Conservation (phyloP, 2,113 vertebrate species). For the Callipepla squamata region DNA sequence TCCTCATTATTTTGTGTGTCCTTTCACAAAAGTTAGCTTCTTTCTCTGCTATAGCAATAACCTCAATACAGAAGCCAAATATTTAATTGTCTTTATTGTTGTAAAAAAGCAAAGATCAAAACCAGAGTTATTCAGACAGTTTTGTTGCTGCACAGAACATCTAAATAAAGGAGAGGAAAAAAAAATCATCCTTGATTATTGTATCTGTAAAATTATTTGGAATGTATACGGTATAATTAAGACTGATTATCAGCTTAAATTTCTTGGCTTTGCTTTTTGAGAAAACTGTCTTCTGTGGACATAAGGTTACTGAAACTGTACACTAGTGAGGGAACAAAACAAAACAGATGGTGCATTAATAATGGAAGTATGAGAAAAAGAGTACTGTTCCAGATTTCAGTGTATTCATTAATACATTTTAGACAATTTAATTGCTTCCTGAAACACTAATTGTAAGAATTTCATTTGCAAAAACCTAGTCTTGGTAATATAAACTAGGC, state of each 20-base stretch:
- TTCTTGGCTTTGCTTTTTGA: constrained; percentile 69
- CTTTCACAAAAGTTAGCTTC: neutral
- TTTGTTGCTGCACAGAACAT: neutral
- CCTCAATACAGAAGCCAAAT: constrained; percentile 24
- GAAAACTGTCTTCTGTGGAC: constrained; percentile 64
- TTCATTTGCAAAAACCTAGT: constrained; percentile 78
- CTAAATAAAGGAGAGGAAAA: constrained; percentile 3
- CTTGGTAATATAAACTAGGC: constrained; percentile 78
- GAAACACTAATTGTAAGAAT: constrained; percentile 82
- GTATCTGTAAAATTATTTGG: constrained; percentile 58
- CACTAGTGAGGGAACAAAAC: constrained; percentile 67
- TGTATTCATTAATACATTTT: constrained; percentile 83
- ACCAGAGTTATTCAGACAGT: neutral
- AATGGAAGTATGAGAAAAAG: constrained; percentile 76
- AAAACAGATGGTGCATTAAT: constrained; percentile 81
- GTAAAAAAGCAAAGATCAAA: constrained; percentile 48
- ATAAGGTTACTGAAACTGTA: constrained; percentile 68
- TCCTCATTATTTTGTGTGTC: neutral
- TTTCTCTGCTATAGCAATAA: constrained; percentile 29
- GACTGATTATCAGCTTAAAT: constrained; percentile 64
- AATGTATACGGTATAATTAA: constrained; percentile 61
- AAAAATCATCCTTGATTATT: constrained; percentile 22
- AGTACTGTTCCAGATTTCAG: constrained; percentile 76
- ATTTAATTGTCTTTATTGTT: constrained; percentile 60
- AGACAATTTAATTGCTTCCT: constrained; percentile 84